A percentile compares a stretch with the other conserved stretches of the same genome.
Conservation (phyloP, 2,797 vertebrate species). For the Nyctalus aviator region DNA sequence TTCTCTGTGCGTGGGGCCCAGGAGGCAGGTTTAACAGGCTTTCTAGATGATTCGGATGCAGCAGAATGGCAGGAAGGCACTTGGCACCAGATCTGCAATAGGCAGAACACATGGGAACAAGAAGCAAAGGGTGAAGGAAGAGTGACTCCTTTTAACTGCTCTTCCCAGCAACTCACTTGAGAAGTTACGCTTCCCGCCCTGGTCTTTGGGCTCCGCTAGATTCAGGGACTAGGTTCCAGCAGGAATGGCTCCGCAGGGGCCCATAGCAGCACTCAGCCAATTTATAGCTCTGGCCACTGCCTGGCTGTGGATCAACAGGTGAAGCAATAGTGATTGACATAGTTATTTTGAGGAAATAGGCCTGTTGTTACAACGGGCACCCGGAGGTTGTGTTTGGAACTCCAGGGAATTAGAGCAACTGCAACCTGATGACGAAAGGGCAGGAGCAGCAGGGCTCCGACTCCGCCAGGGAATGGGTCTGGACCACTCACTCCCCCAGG, state of each 20-base stretch:
- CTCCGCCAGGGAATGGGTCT: not conserved
- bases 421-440: not conserved
- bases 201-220: not conserved
- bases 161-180: too few relatives aligned
- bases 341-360: not conserved
- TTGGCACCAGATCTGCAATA: accelerated
- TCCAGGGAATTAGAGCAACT: not conserved
- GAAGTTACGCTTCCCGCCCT: not conserved
- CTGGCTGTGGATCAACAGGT: not conserved
- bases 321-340: not conserved
- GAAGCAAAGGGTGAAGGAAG: not conserved
- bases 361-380: not conserved
- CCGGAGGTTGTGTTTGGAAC: not conserved
- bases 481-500: too few relatives aligned
- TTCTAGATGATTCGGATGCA: too few relatives aligned
- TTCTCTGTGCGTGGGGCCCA: too few relatives aligned
- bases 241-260: not conserved
- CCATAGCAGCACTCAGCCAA: not conserved
- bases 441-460: too few relatives aligned
- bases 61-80: too few relatives aligned
- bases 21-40: not conserved
- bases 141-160: not conserved
- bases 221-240: not conserved
- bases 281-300: not conserved
- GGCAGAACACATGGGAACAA: too few relatives aligned